phyloP scores from a whole-genome alignment of 1,140 invertebrate genomes.

The Polypedilum pembai region DNA sequence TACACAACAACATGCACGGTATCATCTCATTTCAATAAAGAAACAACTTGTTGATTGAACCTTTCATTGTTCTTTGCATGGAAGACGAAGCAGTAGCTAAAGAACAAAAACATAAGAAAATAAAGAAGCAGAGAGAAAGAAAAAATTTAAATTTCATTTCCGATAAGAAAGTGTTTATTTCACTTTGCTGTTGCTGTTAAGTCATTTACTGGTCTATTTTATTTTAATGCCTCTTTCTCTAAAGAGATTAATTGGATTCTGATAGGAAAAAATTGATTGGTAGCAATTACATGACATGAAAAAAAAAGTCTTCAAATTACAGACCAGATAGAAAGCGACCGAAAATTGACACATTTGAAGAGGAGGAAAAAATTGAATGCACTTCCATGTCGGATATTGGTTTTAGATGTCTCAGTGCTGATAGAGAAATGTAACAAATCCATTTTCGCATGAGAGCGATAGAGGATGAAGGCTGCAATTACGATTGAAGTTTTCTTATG shows the following conservation, averaged over 20 bases:
- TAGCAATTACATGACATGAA: conserved; percentile 22
- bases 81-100: not conserved
- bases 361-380: not conserved
- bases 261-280: conserved; percentile 24
- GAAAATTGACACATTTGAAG: conserved; percentile 15
- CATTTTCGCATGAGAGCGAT: not conserved
- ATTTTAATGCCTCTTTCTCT: not conserved
- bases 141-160: conserved; percentile 27
- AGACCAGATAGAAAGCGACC: not conserved
- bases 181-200: not conserved
- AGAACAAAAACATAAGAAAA: not conserved
- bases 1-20: not conserved
- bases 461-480: conserved; percentile 23
- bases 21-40: conserved; percentile 11
- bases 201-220: not conserved
- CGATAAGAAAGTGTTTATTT: conserved; percentile 26
- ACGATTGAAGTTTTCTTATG: not conserved
- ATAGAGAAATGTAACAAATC: conserved; percentile 20
- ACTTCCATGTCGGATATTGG: conserved; percentile 9
- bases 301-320: not conserved
- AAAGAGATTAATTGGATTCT: conserved; percentile 24
- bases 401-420: conserved; percentile 2
- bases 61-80: conserved; percentile 11
- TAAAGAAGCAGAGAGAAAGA: not conserved
- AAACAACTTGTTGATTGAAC: conserved; percentile 15